Evolutionary conservation across 2,888 invertebrate species (phyloP).

Genomic region (Pachydiplax longipennis): DNA sequence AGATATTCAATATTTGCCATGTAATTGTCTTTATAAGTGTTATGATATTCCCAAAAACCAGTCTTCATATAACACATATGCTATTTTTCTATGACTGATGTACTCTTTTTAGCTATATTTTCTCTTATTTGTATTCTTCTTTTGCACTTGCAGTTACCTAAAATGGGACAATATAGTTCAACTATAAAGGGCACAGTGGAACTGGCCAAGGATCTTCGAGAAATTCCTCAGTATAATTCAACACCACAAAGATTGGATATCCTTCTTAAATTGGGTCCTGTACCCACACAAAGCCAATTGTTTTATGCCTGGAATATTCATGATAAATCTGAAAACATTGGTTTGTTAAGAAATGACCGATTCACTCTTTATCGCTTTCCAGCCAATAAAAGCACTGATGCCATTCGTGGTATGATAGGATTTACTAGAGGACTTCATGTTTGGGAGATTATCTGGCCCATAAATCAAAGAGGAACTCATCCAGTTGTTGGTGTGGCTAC

Average conservation of each 20-base stretch:
- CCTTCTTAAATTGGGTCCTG: slow-evolving; percentile 95
- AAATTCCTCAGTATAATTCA: slow-evolving; percentile 87
- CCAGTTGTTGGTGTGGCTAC: slow-evolving; percentile 99
- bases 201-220: too few relatives aligned
- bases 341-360: slow-evolving; percentile 98
- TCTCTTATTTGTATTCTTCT: too few relatives aligned
- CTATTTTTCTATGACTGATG: too few relatives aligned
- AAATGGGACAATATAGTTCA: too few relatives aligned
- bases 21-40: too few relatives aligned
- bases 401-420: slow-evolving; percentile 95
- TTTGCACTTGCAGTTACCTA: too few relatives aligned
- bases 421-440: slow-evolving; percentile 94
- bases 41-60: too few relatives aligned
- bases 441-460: slow-evolving; percentile 98
- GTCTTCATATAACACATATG: too few relatives aligned
- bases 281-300: slow-evolving; percentile 85
- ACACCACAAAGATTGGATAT: slow-evolving; percentile 95
- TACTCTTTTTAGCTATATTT: too few relatives aligned
- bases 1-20: too few relatives aligned
- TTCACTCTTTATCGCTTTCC: slow-evolving; percentile 96
- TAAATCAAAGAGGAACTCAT: slow-evolving; percentile 96
- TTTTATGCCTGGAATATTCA: slow-evolving; percentile 98
- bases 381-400: slow-evolving; percentile 99
- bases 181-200: too few relatives aligned
- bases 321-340: slow-evolving; percentile 95